Evolutionary conservation across 2,888 invertebrate species (phyloP), one percentile per base, ranked within the genome.

Genomic region (Macropis europaea): DNA sequence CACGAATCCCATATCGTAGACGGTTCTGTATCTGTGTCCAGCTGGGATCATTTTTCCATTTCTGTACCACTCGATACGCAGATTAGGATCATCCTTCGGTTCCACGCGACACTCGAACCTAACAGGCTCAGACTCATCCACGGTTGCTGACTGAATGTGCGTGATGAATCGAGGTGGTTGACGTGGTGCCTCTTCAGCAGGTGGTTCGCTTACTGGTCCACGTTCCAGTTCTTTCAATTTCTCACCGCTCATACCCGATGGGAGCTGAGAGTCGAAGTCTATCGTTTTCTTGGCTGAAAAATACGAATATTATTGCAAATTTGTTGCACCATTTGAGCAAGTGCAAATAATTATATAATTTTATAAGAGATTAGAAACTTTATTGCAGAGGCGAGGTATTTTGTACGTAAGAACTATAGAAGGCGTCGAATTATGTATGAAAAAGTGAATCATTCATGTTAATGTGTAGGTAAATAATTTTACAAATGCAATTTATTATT

Each of bases 71-170:
- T 98, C 97, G 57, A 98, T 94, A 52, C 95, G 94, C 77, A 99
- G 91, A 86, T 94, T 97, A 0, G 98, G 96, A 92, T 99, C 99
- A 84, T 95, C 96, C 90, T 97, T 97, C 0, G 99, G 99, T 88
- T 98, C 97, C 17, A 99, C 96, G 75, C 96, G 94, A 86, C 98
- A 98, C 90, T 99, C 98, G 85, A 99, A 99, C 73, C 97, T 95
- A 1, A 97, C 94, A 0, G 96, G 94, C 90, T 99, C 98, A 24
- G 97, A 96, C 91, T 99, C 97, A 85, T 96, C 96, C 1, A 96
- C 93, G 2, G 96, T 95, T 26, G 94, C 93, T 2, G 96, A 96
- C 86, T 95, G 93, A 81, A 97, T 96, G 89, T 97, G 96, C 0
- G 96, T 96, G 47, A 96, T 94, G 88, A 97, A 97, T 88, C 94